Evolutionary conservation across 2,888 invertebrate genomes (phyloP).

Genomic region (Oxycera nigricornis): DNA sequence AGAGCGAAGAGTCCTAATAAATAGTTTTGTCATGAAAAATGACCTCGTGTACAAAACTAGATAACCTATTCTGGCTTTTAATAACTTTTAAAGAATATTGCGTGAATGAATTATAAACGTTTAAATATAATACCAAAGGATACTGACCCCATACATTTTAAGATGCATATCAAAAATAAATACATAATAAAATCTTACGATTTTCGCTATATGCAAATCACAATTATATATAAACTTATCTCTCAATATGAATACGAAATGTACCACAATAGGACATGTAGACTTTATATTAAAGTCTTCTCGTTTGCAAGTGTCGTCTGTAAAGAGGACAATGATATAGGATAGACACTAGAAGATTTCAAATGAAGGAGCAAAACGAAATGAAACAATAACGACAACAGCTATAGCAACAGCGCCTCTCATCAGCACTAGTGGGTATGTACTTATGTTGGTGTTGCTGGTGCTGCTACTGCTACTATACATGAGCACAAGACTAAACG

Average conservation of each 20-base stretch:
- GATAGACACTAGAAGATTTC: background rate
- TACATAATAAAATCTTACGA: background rate
- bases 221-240: background rate
- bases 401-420: background rate
- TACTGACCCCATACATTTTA: too few species aligned
- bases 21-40: too few species aligned
- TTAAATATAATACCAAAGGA: too few species aligned
- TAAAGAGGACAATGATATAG: background rate
- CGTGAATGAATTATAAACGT: too few species aligned
- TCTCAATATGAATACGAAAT: background rate
- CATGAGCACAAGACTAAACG: background rate
- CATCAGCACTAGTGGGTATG: background rate
- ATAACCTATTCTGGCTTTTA: too few species aligned
- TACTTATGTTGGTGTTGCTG: background rate
- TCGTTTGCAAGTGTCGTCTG: background rate
- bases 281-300: background rate
- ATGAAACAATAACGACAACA: slow-evolving; percentile 2
- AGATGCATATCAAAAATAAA: too few species aligned
- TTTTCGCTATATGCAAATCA: background rate
- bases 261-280: background rate
- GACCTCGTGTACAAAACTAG: too few species aligned
- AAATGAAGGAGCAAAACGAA: slow-evolving; percentile 9
- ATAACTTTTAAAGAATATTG: too few species aligned
- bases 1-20: too few species aligned
- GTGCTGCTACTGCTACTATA: too few species aligned